These are phyloP conservation scores for Teleiodes luculella DNA, from an alignment of 2,888 invertebrate genomes.

Conservation along the genomic window DNA sequence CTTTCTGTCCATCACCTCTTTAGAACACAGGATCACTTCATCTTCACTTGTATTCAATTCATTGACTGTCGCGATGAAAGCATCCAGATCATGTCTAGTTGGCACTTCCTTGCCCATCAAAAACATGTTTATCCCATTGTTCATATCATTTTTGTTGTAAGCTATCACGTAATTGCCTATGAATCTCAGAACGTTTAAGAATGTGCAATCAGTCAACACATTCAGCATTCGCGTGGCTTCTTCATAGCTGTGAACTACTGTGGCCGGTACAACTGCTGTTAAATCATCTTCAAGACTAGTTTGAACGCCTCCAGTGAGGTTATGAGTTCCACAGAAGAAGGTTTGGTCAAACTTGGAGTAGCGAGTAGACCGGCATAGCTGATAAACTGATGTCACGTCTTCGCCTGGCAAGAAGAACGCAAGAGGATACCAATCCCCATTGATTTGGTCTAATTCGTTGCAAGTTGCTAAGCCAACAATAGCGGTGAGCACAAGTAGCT, in stretches of 20 bases:
- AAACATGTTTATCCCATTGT: not conserved
- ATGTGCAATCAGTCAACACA: not conserved
- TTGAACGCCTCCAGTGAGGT: not conserved
- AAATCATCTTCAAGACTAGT: not conserved
- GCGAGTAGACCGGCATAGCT: not conserved
- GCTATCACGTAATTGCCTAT: not conserved
- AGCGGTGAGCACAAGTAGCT: not conserved
- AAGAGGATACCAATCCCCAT: not conserved
- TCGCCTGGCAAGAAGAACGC: not conserved
- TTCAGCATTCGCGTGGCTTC: not conserved
- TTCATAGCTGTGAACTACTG: not conserved
- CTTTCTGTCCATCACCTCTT: not conserved
- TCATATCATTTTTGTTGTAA: not conserved
- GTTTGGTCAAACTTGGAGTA: not conserved
- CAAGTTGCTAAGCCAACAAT: not conserved
- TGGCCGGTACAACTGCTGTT: not conserved
- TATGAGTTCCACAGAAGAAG: not conserved
- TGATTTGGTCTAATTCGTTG: not conserved
- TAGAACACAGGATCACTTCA: not conserved
- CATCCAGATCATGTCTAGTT: not conserved
- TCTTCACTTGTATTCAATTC: not conserved
- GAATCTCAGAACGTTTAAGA: not conserved
- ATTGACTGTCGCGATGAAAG: not conserved
- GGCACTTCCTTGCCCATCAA: not conserved
- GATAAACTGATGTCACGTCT: not conserved